Base-by-base conservation (phyloP, 2,888 invertebrate species). In the Mythimna pallens region DNA sequence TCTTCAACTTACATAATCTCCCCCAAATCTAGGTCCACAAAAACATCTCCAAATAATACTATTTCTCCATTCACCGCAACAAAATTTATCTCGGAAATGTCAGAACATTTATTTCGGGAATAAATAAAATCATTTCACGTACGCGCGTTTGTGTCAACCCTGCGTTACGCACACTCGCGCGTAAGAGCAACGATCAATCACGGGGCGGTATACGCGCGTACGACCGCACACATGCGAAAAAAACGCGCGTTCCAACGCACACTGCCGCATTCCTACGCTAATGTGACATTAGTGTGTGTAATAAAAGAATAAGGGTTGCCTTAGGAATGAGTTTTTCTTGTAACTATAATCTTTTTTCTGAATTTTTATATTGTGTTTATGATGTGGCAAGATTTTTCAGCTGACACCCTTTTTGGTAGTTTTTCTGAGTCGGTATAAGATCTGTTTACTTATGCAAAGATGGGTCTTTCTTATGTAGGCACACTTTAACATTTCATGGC, bases 141-240 rank as follows among this genome's bases (percentile, higher is more conserved):
- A 76, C 68, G 80, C 70, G 87, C 85, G 81, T 81, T 70, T 63
- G 82, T 70, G 88, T 79, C 89, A 91, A 87, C 91, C 91, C 90
- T 92, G 78, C 65, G 70, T 80, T 77, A 88, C 89, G 70, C 86
- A 88, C 89, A 88, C 87, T 85, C 34, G 61, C 74, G 62, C 76
- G 71, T 72, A 80, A 76, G 82, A 77, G 80, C 83, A 70, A 80
- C 86, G 86, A 92, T 89, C 91, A 90, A 90, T 92, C 91, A 90
- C 86, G 77, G 84, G 74, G 75, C 73, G 68, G 65, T 81, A 67
- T 61, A 69, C 84, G 79, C 84, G 75, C 84, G 81, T 83, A 82
- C 75, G 65, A 3, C 62, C 70, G 34, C 74, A 67, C 81, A 81
- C 70, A 69, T 7, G 55, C 47, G 36, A 14, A 17, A 8, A 30